Percentiles rank a stretch among this genome's conserved stretches.
phyloP scores from a whole-genome alignment of 2,113 vertebrate genomes.

The Onychostruthus taczanowskii region DNA sequence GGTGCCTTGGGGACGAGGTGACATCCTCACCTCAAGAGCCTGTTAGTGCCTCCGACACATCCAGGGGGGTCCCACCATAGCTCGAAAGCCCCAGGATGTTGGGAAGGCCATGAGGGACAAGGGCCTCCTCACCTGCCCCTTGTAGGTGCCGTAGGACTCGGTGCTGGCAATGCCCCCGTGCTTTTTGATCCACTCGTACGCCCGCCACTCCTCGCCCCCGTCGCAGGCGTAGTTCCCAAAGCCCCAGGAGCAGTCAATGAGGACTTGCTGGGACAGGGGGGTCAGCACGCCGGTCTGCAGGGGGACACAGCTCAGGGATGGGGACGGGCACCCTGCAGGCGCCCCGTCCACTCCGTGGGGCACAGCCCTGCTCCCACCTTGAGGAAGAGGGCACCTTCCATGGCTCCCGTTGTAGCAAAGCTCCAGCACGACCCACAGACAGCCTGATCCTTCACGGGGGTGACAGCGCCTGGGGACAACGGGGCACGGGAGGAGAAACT shows the following conservation, averaged over 20 bases:
- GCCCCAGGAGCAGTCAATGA: constrained; percentile 84
- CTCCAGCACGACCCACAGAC: constrained; percentile 91
- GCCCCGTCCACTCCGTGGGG: accelerated
- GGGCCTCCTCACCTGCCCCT: constrained; percentile 73
- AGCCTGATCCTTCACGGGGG: constrained; percentile 83
- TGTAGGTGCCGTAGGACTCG: constrained; percentile 77
- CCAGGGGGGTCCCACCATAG: accelerated
- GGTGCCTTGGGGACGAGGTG: neutral
- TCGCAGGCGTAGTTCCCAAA: constrained; percentile 84
- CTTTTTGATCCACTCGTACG: constrained; percentile 77
- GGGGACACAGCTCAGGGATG: neutral
- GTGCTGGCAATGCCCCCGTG: constrained; percentile 81
- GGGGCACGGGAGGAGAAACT: neutral
- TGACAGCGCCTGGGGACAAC: constrained; percentile 75
- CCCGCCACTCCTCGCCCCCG: constrained; percentile 76
- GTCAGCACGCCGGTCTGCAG: constrained; percentile 73
- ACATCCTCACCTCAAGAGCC: neutral
- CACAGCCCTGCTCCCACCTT: neutral
- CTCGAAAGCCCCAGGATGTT: neutral
- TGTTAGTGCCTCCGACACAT: neutral
- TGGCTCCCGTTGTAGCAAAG: constrained; percentile 83
- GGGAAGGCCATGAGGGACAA: neutral
- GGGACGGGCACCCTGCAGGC: neutral
- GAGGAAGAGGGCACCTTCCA: constrained; percentile 82
- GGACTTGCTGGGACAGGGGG: constrained; percentile 82